These are phyloP conservation scores for Phenganax stokvisi DNA, from an alignment of 92 coral and sea anemone species.

Conservation along the genomic window DNA sequence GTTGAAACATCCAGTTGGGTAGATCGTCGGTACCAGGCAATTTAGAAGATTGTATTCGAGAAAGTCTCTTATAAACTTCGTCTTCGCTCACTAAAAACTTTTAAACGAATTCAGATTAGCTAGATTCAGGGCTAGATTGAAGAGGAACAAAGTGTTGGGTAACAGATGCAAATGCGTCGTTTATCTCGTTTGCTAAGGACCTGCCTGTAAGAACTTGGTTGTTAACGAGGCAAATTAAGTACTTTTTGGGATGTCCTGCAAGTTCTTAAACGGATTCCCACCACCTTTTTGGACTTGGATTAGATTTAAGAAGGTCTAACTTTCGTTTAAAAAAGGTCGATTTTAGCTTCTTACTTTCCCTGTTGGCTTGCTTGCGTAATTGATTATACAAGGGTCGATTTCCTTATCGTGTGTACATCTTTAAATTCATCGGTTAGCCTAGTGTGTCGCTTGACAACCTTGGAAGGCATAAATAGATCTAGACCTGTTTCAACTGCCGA, in stretches of 20 bases:
- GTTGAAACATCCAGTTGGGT: neutral
- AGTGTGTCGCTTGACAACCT: too few species aligned
- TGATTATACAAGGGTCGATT: too few species aligned
- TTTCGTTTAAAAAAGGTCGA: neutral
- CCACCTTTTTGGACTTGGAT: constrained; percentile 9
- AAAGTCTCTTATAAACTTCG: constrained; percentile 4
- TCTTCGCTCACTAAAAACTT: neutral
- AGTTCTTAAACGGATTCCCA: neutral
- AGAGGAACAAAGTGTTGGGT: constrained; percentile 9
- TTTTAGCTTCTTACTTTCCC: constrained; percentile 1
- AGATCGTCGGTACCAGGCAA: constrained; percentile 11
- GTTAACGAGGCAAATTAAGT: neutral
- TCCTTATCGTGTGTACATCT: too few species aligned
- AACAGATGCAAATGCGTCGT: neutral
- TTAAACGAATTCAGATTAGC: neutral
- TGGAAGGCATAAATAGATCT: too few species aligned
- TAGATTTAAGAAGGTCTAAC: constrained; percentile 4
- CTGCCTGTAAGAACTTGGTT: constrained; percentile 9
- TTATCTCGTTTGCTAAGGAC: neutral
- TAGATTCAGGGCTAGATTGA: neutral
- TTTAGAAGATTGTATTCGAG: constrained; percentile 4
- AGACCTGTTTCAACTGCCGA: too few species aligned
- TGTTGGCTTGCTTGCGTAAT: neutral
- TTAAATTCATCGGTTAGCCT: too few species aligned
- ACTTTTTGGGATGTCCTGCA: neutral